Base-by-base conservation (phyloP, 2,888 invertebrate genomes). In the Hetaerina titia region DNA sequence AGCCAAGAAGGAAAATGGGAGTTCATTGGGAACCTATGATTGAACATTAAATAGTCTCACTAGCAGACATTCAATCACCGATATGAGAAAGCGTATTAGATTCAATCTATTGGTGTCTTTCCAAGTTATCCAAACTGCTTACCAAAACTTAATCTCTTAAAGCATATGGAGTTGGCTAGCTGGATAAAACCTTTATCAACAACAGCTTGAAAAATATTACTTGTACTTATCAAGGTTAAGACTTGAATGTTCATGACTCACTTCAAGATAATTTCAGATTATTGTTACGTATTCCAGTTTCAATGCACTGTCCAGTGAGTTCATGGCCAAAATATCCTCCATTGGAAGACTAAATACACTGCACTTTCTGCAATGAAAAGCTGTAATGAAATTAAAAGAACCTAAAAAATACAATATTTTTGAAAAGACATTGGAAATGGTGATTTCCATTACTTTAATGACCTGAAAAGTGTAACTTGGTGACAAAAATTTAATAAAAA, bases 311-410 rank as follows among this genome's bases (percentile, higher is more conserved):
- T 92, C 56, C 69, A 69, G 92, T 56, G 92, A 92, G 92, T 92
- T 92, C 56, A 92, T 92, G 69, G 63, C 92, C 92, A 92, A 92
- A 64, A 56, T 89, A 92, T 92, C 92, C 92, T 69, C 69, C 69
- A 56, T 92, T 92, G 92, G 92, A 92, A 92, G 92, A 92, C 92
- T 57, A 92, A 92, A 92, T 92, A 69, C 92, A 92, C 56, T 92
- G 92, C 92, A 92, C 69, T 69, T 92, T 69, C 64, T 92, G 92
- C 92, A 92, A 92, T 69, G 69, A 92, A 22, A 92, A 69, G 45
- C 92, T 69, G 92, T 69, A 92, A 92, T 64, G 56, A 69, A 92
- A 92, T 74, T 92, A 19, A 56, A 92, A 92, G 92, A 92, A 92
- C 64, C 69, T 90, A 90, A 60, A 60, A 69, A 64, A 69, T 69